Conservation (phyloP, 2,113 vertebrate genomes). For the Eulemur macaco region DNA sequence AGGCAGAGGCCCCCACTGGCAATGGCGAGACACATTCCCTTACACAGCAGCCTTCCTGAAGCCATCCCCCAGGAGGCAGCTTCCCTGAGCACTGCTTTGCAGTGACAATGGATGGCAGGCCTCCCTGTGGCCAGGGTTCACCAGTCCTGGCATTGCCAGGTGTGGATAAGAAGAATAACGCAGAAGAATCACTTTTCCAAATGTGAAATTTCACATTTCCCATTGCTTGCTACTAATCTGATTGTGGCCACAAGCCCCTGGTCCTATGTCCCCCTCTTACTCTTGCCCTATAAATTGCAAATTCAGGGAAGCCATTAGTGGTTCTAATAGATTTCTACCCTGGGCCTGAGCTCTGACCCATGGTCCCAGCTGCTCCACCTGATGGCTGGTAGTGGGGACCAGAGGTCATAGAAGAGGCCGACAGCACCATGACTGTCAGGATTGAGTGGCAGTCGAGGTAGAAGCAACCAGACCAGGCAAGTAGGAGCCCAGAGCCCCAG, state of each 20-base stretch:
- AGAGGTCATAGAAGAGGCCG: background rate
- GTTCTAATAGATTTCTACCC: background rate
- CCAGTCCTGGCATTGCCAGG: background rate
- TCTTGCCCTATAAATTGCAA: background rate
- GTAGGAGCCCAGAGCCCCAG: background rate
- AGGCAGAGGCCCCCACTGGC: background rate
- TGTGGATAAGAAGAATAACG: background rate
- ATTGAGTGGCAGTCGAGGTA: background rate
- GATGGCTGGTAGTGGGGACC: background rate
- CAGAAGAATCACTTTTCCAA: background rate
- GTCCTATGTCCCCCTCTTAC: background rate
- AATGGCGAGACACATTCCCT: background rate
- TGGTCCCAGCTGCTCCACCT: background rate
- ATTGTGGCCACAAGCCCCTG: background rate
- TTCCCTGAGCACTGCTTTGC: background rate
- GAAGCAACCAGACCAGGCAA: background rate
- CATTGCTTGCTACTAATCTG: background rate
- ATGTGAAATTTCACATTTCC: background rate
- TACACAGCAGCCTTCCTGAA: background rate
- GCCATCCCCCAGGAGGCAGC: background rate
- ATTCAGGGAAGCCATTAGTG: background rate
- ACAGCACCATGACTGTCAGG: background rate
- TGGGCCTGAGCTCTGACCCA: background rate
- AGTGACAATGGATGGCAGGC: background rate
- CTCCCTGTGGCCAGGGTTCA: background rate